These are phyloP conservation scores for Aythya baeri DNA, from an alignment of 2,113 vertebrate species.

Conservation along the genomic window DNA sequence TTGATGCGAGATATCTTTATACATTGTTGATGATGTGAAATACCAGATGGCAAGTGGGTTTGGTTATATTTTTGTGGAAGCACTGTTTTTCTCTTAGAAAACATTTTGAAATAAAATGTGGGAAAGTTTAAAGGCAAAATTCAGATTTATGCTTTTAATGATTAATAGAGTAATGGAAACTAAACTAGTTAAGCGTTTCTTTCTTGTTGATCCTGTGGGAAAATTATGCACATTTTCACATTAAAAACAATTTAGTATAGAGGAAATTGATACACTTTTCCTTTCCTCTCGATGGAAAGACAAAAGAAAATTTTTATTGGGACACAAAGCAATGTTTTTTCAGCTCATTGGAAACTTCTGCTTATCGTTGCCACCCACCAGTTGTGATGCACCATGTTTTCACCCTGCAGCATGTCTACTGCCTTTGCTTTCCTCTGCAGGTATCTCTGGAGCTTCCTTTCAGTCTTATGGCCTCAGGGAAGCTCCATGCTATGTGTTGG, in stretches of 20 bases:
- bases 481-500: not conserved
- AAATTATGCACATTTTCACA: not conserved
- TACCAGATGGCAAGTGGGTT: accelerated
- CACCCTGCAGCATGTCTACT: accelerated
- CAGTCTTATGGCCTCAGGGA: accelerated
- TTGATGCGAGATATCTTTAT: not conserved
- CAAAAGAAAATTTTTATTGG: not conserved
- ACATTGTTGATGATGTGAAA: accelerated
- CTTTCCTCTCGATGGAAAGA: not conserved
- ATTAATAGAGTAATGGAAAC: not conserved
- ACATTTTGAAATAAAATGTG: not conserved
- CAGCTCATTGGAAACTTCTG: not conserved
- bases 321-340: not conserved
- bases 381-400: not conserved
- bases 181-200: not conserved
- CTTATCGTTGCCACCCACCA: accelerated
- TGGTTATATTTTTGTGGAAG: accelerated
- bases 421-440: not conserved
- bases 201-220: not conserved
- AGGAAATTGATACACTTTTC: not conserved
- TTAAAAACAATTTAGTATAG: not conserved
- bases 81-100: not conserved
- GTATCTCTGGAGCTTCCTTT: not conserved
- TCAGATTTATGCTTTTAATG: not conserved
- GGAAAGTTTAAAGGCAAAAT: not conserved